Conservation (phyloP, 2,113 vertebrate species). For the Brevimyrus niger region DNA sequence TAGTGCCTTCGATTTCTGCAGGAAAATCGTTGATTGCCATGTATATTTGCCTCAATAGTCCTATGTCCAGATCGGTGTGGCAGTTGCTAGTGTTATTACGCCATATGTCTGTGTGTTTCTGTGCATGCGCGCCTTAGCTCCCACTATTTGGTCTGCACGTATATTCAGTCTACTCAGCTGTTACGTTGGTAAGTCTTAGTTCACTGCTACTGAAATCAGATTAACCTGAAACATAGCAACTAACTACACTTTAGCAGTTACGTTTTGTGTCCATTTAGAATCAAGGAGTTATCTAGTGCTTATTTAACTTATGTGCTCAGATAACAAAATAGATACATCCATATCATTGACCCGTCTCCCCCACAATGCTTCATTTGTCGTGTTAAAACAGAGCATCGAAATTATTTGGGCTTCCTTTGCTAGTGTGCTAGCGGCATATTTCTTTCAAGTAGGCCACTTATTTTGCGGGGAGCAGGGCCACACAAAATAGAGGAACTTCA, state of each 20-base stretch:
- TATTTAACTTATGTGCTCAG: background rate
- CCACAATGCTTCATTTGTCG: background rate
- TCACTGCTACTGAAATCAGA: background rate
- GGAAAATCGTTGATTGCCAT: background rate
- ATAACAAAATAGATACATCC: background rate
- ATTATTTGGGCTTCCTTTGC: background rate
- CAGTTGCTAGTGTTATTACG: background rate
- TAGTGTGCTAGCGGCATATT: background rate
- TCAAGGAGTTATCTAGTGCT: background rate
- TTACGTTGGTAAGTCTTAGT: background rate
- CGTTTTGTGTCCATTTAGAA: background rate
- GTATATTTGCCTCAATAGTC: background rate
- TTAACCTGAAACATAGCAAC: background rate
- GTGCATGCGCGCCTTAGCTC: background rate
- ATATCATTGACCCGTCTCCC: background rate
- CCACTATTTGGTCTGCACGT: background rate
- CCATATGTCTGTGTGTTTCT: background rate
- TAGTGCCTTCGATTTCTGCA: background rate
- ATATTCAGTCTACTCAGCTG: background rate
- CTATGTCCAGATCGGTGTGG: background rate
- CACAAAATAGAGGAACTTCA: background rate
- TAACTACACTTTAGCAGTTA: background rate
- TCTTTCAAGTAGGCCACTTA: background rate
- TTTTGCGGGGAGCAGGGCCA: background rate
- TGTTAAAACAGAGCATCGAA: background rate